Base-by-base conservation (phyloP, 2,113 vertebrate genomes). In the Eretmochelys imbricata region DNA sequence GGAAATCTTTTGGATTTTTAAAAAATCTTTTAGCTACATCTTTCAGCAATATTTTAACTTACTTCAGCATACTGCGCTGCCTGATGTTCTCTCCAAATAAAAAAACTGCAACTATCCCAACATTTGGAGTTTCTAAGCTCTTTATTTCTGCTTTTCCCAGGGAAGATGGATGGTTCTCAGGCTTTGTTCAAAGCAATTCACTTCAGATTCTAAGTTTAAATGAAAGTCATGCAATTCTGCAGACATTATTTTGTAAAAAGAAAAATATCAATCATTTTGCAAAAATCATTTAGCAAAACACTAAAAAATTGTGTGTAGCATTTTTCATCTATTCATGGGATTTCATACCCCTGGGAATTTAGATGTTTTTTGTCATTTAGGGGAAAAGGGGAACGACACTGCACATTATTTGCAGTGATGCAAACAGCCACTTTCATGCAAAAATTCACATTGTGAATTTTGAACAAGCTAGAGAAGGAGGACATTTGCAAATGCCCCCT, bases 151-250 rank as follows among this genome's bases (percentile, higher is more conserved):
- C 6, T 82, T 91, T 82, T 85, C 42, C 80, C 29, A 27, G 81
- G 29, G 4, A 65, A 82, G 82, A 80, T 84, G 55, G 86, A 65
- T 81, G 46, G 20, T 51, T 87, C 17, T 89, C 42, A 82, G 72
- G n/a, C 51, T 92, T 88, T 69, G 48, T 89, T 79, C 20, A 83
- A 89, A 92, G 57, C 50, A 93, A 84, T 93, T 92, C 90, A 51
- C 50, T 94, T 95, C 81, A 69, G 84, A 85, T 88, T 82, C 84
- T 24, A 50, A 91, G 31, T 80, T 90, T 89, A 83, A 89, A 87
- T 35, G 80, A 95, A 93, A 88, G 38, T 29, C 49, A 51, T 0
- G 3, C 10, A 6, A 14, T 57, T 94, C 84, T 92, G n/a, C 90
- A 87, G 65, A 79, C 4, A 49, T 76, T 88, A 38, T 87, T 96